phyloP scores from a whole-genome alignment of 1,140 invertebrate genomes.

The Drosophila hydei region DNA sequence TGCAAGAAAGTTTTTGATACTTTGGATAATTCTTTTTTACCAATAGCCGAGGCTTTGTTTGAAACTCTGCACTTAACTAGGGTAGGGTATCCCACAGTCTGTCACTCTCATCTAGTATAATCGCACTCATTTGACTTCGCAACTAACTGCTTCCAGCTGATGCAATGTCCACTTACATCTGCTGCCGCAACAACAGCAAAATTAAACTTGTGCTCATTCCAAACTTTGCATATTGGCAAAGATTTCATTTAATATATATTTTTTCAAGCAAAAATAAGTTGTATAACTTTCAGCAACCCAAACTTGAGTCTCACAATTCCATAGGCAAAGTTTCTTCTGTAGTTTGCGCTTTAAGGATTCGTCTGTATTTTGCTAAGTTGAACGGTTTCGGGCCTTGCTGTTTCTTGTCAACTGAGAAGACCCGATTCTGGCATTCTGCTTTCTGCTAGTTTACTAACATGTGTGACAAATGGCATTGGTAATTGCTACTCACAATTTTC shows the following conservation, averaged over 20 bases:
- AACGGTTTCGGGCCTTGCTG: conserved; percentile 37
- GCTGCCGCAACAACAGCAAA: neutral
- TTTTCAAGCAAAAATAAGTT: conserved; percentile 26
- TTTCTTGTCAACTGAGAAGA: conserved; percentile 45
- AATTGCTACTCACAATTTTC: conserved; percentile 69
- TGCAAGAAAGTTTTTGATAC: too few relatives aligned
- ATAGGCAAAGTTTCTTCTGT: conserved; percentile 25
- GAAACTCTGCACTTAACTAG: too few relatives aligned
- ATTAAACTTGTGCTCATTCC: conserved; percentile 1
- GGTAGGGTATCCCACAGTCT: neutral
- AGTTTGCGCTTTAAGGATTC: conserved; percentile 23
- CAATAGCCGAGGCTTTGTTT: too few relatives aligned
- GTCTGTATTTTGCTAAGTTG: conserved; percentile 43
- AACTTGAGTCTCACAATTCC: conserved; percentile 5
- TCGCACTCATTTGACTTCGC: too few relatives aligned
- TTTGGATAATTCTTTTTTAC: too few relatives aligned
- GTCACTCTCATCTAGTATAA: neutral
- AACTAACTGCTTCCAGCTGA: neutral
- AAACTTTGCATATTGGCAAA: conserved; percentile 26
- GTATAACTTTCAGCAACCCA: conserved; percentile 10
- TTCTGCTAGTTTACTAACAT: conserved; percentile 18
- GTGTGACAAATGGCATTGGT: conserved; percentile 63
- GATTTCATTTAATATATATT: neutral
- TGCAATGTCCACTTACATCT: conserved; percentile 2
- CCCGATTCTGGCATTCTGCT: conserved; percentile 5